Conservation (phyloP, 2,888 invertebrate species). For the Teleogryllus oceanicus region DNA sequence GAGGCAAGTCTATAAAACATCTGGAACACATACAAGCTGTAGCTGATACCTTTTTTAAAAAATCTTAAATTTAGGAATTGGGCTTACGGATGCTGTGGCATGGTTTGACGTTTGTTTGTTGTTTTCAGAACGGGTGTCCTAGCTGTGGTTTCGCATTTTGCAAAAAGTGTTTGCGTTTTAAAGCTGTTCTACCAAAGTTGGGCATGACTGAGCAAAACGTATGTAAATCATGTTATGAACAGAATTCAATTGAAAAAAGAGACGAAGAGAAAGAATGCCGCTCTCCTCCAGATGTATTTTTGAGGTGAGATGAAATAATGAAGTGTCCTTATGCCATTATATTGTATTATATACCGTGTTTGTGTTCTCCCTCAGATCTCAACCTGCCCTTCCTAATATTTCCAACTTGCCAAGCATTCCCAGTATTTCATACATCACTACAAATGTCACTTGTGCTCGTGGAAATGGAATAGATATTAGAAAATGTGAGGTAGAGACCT, state of each 20-base stretch:
- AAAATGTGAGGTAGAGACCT: neutral
- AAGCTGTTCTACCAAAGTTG: slow-evolving; percentile 61
- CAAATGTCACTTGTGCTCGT: neutral
- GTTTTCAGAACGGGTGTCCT: slow-evolving; percentile 73
- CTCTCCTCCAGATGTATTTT: slow-evolving; percentile 56
- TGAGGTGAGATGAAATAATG: slow-evolving; percentile 51
- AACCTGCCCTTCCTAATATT: neutral
- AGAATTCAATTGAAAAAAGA: slow-evolving; percentile 39
- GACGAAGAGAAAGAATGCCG: slow-evolving; percentile 40
- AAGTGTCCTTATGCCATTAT: neutral
- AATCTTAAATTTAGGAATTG: neutral
- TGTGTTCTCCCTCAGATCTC: neutral
- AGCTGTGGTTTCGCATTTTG: slow-evolving; percentile 82
- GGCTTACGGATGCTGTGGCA: neutral
- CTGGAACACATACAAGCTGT: neutral
- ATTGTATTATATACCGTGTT: neutral
- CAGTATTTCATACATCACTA: neutral
- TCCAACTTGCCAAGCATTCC: neutral
- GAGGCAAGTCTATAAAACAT: slow-evolving; percentile 54
- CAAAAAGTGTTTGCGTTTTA: slow-evolving; percentile 72
- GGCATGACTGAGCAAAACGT: slow-evolving; percentile 64
- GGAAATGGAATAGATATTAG: neutral
- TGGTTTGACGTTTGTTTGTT: slow-evolving; percentile 42
- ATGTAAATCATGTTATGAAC: slow-evolving; percentile 53
- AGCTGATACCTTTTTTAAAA: neutral